A percentile compares a stretch with the other conserved stretches of the same genome.
Evolutionary conservation across 2,113 vertebrate genomes (phyloP).

Genomic region (Malurus cyaneus): DNA sequence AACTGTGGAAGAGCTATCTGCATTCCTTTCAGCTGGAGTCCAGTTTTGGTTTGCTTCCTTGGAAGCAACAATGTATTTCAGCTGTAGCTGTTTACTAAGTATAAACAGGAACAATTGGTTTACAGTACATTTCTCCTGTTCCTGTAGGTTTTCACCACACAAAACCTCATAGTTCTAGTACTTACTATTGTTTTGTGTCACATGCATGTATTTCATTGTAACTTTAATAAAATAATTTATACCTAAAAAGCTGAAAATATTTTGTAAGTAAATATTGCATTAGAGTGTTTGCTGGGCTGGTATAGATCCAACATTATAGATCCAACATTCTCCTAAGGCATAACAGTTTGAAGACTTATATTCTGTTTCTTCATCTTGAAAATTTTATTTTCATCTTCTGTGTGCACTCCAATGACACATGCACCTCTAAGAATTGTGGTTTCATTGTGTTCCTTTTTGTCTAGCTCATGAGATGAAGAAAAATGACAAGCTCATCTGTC

Average conservation of each 20-base stretch:
- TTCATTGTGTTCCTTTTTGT: background rate
- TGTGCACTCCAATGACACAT: background rate
- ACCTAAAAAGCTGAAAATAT: background rate
- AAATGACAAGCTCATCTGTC: slow-evolving; percentile 66
- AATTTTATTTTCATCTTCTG: background rate
- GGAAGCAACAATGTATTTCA: background rate
- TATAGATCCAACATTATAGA: background rate
- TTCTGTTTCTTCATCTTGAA: background rate
- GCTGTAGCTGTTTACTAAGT: background rate
- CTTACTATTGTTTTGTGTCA: background rate
- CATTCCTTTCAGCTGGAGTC: background rate
- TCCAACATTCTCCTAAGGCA: background rate
- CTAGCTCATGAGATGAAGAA: slow-evolving; percentile 75
- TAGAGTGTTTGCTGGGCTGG: background rate
- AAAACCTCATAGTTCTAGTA: background rate
- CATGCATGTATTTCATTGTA: background rate
- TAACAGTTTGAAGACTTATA: background rate
- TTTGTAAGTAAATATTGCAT: background rate
- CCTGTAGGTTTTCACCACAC: background rate
- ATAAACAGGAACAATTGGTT: background rate
- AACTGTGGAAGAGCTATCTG: background rate
- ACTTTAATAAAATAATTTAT: background rate
- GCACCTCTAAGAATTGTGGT: background rate
- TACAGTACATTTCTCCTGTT: background rate
- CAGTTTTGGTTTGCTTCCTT: background rate